Evolutionary conservation across 2,888 invertebrate genomes (phyloP).

Genomic region (Rhagonycha lutea): DNA sequence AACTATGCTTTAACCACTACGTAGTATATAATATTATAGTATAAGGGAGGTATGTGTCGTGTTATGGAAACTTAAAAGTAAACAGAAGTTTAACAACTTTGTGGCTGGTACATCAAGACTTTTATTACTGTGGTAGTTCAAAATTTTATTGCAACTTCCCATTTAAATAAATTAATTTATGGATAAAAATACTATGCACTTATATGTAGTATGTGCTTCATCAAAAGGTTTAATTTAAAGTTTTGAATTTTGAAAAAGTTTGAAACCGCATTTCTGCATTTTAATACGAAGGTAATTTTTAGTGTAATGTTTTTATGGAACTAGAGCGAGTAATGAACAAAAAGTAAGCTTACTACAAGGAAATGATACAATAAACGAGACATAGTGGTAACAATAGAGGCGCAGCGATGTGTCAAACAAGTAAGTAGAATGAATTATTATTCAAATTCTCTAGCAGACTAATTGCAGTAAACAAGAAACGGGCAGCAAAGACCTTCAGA

Average conservation of each 20-base stretch:
- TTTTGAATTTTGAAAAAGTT: background rate
- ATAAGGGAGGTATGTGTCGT: background rate
- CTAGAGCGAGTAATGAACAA: conserved; percentile 9
- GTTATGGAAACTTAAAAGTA: background rate
- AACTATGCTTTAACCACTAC: no score
- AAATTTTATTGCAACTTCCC: background rate
- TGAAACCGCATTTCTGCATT: background rate
- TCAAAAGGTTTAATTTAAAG: background rate
- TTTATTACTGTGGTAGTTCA: background rate
- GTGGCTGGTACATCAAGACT: background rate
- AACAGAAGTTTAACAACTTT: background rate
- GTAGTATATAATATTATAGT: background rate
- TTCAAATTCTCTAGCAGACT: conserved; percentile 50
- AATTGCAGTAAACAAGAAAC: conserved; percentile 52
- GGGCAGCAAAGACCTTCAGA: conserved; percentile 43
- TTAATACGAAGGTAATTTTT: background rate
- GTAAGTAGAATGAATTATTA: conserved; percentile 49
- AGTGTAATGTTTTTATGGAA: background rate
- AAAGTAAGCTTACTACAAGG: conserved; percentile 19
- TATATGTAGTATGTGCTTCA: background rate
- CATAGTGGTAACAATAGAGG: conserved; percentile 37
- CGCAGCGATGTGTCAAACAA: conserved; percentile 49
- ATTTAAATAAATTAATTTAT: background rate
- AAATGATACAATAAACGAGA: conserved; percentile 25
- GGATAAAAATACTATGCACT: background rate